Base-by-base conservation (phyloP, 1,140 invertebrate species). In the Bombus balteatus region DNA sequence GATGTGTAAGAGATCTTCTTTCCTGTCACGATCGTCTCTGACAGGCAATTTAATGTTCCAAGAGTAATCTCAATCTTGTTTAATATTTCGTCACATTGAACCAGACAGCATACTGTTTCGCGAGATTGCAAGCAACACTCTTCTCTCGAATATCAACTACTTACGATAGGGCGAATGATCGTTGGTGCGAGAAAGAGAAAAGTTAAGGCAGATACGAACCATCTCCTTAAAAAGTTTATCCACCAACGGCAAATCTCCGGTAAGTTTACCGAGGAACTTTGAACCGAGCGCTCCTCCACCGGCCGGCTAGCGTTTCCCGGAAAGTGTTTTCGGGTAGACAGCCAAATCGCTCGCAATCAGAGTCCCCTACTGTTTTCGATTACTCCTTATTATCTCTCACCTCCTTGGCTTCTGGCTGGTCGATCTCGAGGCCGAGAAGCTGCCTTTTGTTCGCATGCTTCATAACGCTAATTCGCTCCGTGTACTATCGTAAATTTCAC, bases 161-260 rank as follows among this genome's bases (percentile, higher is more conserved):
- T 22, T 18, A 22, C 1, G 47, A 22, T 53, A 53, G 47, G 47
- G 18, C 47, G 47, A 8, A 53, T 2, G 47, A 53, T 53, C 47
- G 47, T 62, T 62, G 57, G 72, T 13, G 59, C 70, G 79, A 81
- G 84, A 32, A 37, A 71, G 70, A 81, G 37, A 70, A 86, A 88
- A 88, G 76, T 89, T 88, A 88, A 88, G 59, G 80, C 15, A 41
- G 83, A 89, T 70, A 65, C 82, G 62, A 75, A 74, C 76, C 76
- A 88, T 86, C 83, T 22, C 18, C 47, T 91, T 91, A 90, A 79
- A 83, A 90, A 91, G 87, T 91, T 90, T 91, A 90, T 66, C 75
- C 75, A 78, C 89, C 79, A 77, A 34, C 70, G 71, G 72, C 80
- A 83, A 88, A 90, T 90, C 88, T 90, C 65, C 57, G 66, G 47